Evolutionary conservation across 2,797 vertebrate genomes (phyloP).

Genomic region (Bovichtus variegatus): DNA sequence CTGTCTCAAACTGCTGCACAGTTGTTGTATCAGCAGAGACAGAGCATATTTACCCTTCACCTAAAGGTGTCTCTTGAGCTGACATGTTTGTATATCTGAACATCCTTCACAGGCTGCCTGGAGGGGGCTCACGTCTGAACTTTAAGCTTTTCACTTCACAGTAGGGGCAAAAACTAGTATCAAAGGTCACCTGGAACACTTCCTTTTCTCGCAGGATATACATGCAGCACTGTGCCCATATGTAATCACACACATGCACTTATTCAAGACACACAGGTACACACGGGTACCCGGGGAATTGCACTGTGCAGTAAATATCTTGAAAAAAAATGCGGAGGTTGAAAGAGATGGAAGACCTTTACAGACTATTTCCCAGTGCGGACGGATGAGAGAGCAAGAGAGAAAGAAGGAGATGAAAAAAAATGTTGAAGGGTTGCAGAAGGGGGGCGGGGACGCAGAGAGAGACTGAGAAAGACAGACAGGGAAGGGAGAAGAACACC

Average conservation of each 20-base stretch:
- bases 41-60: conserved; percentile 78
- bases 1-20: conserved; percentile 54
- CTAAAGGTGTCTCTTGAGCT: conserved; percentile 76
- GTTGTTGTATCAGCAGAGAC: conserved; percentile 67
- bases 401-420: conserved; percentile 19
- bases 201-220: conserved; percentile 48
- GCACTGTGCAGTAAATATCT: conserved; percentile 52
- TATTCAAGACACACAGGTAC: conserved; percentile 29
- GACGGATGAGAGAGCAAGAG: conserved; percentile 1
- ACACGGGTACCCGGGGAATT: conserved; percentile 34
- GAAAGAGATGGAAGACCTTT: conserved; percentile 67
- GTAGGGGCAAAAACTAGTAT: conserved; percentile 52
- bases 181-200: conserved; percentile 66
- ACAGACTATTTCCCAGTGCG: conserved; percentile 53
- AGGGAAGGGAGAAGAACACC: conserved; percentile 26
- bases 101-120: conserved; percentile 71
- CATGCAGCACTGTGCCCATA: conserved; percentile 32
- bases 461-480: conserved; percentile 11
- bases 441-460: neutral
- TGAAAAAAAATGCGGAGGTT: conserved; percentile 48
- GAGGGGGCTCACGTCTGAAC: conserved; percentile 70
- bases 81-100: conserved; percentile 73
- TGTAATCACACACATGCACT: conserved; percentile 5
- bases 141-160: conserved; percentile 73
- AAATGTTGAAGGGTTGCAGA: conserved; percentile 1